Conservation (phyloP, 2,113 vertebrate species). For the Dryoscopus gambensis region DNA sequence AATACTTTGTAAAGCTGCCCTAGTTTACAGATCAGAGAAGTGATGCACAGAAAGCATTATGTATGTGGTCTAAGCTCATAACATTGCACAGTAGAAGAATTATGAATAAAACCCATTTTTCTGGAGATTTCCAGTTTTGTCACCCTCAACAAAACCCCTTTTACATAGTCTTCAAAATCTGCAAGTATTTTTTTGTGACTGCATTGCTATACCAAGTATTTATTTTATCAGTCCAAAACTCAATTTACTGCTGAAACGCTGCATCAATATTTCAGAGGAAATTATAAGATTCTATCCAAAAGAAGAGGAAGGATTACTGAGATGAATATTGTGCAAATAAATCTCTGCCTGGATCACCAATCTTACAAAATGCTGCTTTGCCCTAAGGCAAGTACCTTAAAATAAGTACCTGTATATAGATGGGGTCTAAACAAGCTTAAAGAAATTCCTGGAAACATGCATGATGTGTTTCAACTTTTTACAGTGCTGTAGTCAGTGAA, state of each 20-base stretch:
- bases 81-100: background rate
- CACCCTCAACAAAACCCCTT: background rate
- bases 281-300: background rate
- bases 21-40: background rate
- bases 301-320: background rate
- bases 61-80: background rate
- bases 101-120: conserved; percentile 33
- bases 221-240: conserved; percentile 25
- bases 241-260: conserved; percentile 27
- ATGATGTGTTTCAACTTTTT: background rate
- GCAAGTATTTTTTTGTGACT: background rate
- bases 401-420: background rate
- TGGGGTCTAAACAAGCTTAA: background rate
- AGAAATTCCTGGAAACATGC: background rate
- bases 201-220: conserved; percentile 8
- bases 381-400: background rate
- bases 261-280: background rate
- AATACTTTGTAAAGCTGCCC: background rate
- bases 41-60: background rate
- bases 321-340: background rate
- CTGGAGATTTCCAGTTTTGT: conserved; percentile 24
- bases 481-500: background rate
- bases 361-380: background rate
- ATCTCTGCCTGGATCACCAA: background rate
- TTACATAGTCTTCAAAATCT: conserved; percentile 1